These are phyloP conservation scores for Drosophila pseudoobscura DNA, from an alignment of 1,140 invertebrate genomes.

Conservation along the genomic window DNA sequence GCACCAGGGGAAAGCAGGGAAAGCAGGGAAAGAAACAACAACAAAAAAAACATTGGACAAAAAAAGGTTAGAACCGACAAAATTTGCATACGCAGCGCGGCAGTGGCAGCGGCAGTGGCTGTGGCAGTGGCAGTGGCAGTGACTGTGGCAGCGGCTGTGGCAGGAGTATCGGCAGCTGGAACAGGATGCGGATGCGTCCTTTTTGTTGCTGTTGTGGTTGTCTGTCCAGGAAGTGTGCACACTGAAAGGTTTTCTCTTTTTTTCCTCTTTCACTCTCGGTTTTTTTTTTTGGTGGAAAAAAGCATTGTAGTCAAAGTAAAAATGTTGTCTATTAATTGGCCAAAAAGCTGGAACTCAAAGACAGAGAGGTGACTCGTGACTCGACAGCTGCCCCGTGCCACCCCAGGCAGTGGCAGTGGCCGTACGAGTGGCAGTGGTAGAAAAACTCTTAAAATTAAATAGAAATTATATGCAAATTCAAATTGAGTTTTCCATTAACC, in stretches of 20 bases:
- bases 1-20: slow-evolving; percentile 12
- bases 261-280: slow-evolving; percentile 10
- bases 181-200: slow-evolving; percentile 61
- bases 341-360: slow-evolving; percentile 27
- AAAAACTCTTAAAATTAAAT: slow-evolving; percentile 60
- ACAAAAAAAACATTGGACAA: slow-evolving; percentile 23
- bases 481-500: slow-evolving; percentile 70
- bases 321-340: slow-evolving; percentile 71
- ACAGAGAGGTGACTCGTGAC: slow-evolving; percentile 2
- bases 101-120: too few relatives aligned
- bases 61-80: slow-evolving; percentile 69
- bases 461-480: slow-evolving; percentile 78
- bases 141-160: too few relatives aligned
- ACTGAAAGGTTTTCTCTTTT: slow-evolving; percentile 50
- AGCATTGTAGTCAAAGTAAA: slow-evolving; percentile 62
- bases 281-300: slow-evolving; percentile 42
- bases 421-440: neutral
- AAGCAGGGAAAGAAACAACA: too few relatives aligned
- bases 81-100: slow-evolving; percentile 77
- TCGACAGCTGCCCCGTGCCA: slow-evolving; percentile 13
- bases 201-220: slow-evolving; percentile 52
- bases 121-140: too few relatives aligned
- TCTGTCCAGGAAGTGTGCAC: slow-evolving; percentile 77
- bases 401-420: too few relatives aligned
- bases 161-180: slow-evolving; percentile 44